A percentile compares a stretch with the other conserved stretches of the same genome.
Evolutionary conservation across 2,888 invertebrate genomes (phyloP).

Genomic region (Cremastobaeus sp.): DNA sequence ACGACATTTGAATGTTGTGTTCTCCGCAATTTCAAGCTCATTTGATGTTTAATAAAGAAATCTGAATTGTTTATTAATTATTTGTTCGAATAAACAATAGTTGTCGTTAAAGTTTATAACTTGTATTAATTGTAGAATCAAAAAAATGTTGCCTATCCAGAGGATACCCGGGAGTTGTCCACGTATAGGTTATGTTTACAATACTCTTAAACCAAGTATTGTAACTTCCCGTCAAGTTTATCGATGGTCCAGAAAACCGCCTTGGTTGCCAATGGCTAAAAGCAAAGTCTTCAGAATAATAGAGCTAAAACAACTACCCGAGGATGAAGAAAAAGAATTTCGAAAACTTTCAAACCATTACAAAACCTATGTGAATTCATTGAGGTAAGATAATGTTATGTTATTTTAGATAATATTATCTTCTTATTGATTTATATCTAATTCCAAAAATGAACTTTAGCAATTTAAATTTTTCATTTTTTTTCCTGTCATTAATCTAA

Average conservation of each 20-base stretch:
- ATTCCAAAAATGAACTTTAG: background rate
- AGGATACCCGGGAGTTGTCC: background rate
- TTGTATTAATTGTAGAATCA: no score
- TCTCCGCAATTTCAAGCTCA: no score
- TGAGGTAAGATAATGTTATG: no score
- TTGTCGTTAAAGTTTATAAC: no score
- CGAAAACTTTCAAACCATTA: slow-evolving; percentile 85
- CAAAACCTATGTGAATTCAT: slow-evolving; percentile 80
- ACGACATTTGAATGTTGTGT: no score
- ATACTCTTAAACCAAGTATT: slow-evolving; percentile 18
- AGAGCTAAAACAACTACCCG: slow-evolving; percentile 80
- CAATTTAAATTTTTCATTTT: no score
- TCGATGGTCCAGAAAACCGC: slow-evolving; percentile 86
- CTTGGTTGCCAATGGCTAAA: slow-evolving; percentile 89
- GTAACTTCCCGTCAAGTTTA: slow-evolving; percentile 72
- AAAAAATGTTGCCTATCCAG: slow-evolving; percentile 19
- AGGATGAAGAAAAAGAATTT: slow-evolving; percentile 84
- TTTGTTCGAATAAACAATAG: background rate
- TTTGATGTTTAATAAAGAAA: no score
- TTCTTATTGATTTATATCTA: slow-evolving; percentile 1
- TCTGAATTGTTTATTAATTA: background rate
- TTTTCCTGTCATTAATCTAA: no score
- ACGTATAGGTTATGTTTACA: slow-evolving; percentile 46
- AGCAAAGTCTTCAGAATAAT: slow-evolving; percentile 87
- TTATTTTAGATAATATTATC: no score